These are phyloP conservation scores for Andricus grossulariae DNA, from an alignment of 1,140 invertebrate genomes.

Conservation along the genomic window DNA sequence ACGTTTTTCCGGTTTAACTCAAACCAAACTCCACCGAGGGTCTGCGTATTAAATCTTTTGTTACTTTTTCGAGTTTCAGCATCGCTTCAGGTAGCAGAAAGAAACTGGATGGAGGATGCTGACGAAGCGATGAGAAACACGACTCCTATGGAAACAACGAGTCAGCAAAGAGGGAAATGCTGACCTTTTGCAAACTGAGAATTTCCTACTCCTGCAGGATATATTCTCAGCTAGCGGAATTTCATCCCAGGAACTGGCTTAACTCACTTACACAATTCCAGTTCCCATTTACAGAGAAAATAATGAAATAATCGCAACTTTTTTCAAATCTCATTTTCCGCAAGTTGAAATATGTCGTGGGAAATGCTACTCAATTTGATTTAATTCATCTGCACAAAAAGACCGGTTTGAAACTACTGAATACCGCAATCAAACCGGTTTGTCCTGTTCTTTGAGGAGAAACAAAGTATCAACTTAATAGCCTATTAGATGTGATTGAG, in stretches of 20 bases:
- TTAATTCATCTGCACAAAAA: neutral
- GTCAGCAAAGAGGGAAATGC: conserved; percentile 48
- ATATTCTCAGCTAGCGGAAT: neutral
- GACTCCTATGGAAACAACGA: conserved; percentile 38
- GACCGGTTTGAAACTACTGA: neutral
- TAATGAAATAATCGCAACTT: too few species aligned
- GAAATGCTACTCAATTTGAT: too few species aligned
- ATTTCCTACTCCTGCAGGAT: conserved; percentile 38
- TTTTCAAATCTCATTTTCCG: too few species aligned
- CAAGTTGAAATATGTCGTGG: too few species aligned
- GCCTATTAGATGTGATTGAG: neutral
- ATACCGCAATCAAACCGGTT: conserved; percentile 15
- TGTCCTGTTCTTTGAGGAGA: conserved; percentile 5
- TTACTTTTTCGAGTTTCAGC: conserved; percentile 13
- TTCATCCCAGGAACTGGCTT: neutral
- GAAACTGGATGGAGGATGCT: conserved; percentile 26
- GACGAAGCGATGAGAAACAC: conserved; percentile 27
- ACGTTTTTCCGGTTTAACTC: conserved; percentile 14
- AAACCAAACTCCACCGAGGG: neutral
- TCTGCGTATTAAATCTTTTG: neutral
- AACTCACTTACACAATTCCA: neutral
- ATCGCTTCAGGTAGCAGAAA: conserved; percentile 16
- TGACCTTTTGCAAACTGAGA: conserved; percentile 44
- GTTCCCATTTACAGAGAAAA: neutral
- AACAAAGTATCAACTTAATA: conserved; percentile 4